These are phyloP conservation scores for Spodoptera littoralis DNA, from an alignment of 2,888 invertebrate species.

Conservation along the genomic window DNA sequence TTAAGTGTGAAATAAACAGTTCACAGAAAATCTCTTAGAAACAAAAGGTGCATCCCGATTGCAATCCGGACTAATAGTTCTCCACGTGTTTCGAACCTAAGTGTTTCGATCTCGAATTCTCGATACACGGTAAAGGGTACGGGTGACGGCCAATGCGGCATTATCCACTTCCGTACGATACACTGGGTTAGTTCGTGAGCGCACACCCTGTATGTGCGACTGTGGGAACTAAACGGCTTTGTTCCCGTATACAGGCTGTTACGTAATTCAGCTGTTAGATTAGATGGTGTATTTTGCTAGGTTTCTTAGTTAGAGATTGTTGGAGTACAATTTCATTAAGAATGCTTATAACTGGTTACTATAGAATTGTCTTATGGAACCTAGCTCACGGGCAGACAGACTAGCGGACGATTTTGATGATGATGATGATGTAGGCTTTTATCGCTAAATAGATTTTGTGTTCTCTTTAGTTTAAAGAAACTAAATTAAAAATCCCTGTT, in stretches of 20 bases:
- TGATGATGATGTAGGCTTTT: too few relatives aligned
- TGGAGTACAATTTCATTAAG: background rate
- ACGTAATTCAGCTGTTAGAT: constrained; percentile 41
- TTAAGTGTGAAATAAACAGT: constrained; percentile 22
- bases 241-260: constrained; percentile 73
- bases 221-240: constrained; percentile 84
- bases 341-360: too few relatives aligned
- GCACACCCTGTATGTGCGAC: constrained; percentile 84
- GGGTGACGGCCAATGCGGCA: constrained; percentile 82
- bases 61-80: constrained; percentile 58
- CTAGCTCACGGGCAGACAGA: too few relatives aligned
- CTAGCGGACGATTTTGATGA: too few relatives aligned
- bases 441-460: too few relatives aligned
- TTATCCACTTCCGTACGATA: constrained; percentile 84
- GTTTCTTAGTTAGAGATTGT: constrained; percentile 14
- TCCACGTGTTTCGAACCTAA: constrained; percentile 62
- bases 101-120: constrained; percentile 76
- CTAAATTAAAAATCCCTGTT: too few relatives aligned
- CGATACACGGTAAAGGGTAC: constrained; percentile 81
- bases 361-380: too few relatives aligned
- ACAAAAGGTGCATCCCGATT: constrained; percentile 51
- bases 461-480: too few relatives aligned
- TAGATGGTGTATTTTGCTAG: constrained; percentile 24
- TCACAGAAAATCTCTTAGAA: constrained; percentile 18
- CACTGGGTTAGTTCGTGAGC: constrained; percentile 85